A percentile compares a stretch with the other conserved stretches of the same genome.
phyloP scores from a whole-genome alignment of 2,888 invertebrate genomes.

The Lepidocyrtoides sp. region DNA sequence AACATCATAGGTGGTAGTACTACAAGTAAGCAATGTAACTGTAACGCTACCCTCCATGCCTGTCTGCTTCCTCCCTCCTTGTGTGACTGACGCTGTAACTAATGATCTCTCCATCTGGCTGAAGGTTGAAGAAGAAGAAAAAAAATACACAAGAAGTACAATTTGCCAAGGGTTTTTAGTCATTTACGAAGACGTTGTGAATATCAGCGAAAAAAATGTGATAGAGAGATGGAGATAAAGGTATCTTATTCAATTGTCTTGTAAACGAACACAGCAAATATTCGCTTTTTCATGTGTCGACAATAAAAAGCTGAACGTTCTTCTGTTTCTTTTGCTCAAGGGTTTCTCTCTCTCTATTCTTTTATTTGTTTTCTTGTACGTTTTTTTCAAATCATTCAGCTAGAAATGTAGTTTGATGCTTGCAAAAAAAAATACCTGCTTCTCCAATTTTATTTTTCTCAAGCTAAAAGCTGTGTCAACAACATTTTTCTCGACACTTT shows the following conservation, averaged over 20 bases:
- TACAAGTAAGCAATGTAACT: background rate
- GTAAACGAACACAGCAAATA: conserved; percentile 55
- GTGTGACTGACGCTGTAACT: conserved; percentile 78
- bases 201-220: background rate
- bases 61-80: background rate
- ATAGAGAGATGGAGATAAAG: background rate
- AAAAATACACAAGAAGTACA: conserved; percentile 17
- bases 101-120: conserved; percentile 70
- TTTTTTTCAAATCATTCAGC: no score
- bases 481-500: conserved; percentile 14
- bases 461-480: conserved; percentile 18
- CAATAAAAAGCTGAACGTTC: no score
- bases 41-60: background rate
- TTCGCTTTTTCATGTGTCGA: conserved; percentile 39
- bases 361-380: no score
- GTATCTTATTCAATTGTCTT: conserved; percentile 61
- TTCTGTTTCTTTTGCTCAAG: background rate
- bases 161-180: conserved; percentile 69
- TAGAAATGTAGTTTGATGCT: no score
- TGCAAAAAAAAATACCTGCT: no score
- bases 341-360: background rate
- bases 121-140: conserved; percentile 59
- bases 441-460: no score
- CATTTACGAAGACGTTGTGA: conserved; percentile 37
- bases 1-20: conserved; percentile 17